Base-by-base conservation (phyloP, 2,797 vertebrate genomes). In the Oophaga sylvatica region DNA sequence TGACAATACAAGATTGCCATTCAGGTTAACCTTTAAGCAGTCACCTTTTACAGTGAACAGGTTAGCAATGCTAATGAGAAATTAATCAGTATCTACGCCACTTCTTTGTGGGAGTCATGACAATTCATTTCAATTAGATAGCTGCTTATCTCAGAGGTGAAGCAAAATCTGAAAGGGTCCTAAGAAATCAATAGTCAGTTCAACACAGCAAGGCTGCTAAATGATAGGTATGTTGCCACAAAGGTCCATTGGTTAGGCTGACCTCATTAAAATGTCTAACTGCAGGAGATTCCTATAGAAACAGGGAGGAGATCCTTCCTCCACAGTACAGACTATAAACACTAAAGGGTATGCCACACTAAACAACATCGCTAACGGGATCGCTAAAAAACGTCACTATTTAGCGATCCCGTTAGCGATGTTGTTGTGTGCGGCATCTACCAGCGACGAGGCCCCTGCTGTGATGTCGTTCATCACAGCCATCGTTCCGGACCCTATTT, bases 101-200 rank as follows among this genome's bases (percentile, higher is more conserved):
- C 22, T 26, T 73, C 59, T 81, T 57, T 80, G 76, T 88, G 57
- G 53, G 59, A 80, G 26, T 62, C 56, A 53, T 29, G 68, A 65
- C 82, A 88, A 88, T 81, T 85, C 12, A 2, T 85, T 85, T 85
- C 79, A 88, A 78, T 89, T 86, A 89, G 79, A 77, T 35, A 31
- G 29, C 35, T 75, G 35, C 41, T 80, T 65, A 85, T 81, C 68
- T 81, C 57, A 48, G 31, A 88, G 70, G 83, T 85, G 71, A 85
- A 75, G 60, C 35, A 85, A 60, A 80, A 59, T 76, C 78, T 60
- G 31, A 80, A 80, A 88, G 73, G 35, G 60, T 82, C 76, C 22
- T n/a, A 22, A 53, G 71, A 81, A 89, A 86, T 89, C 78, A 89
- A 89, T 89, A 53, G n/a, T 26, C 75, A 70, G 77, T 82, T 89